phyloP scores from a whole-genome alignment of 1,140 invertebrate species.

The Orchesella cincta region DNA sequence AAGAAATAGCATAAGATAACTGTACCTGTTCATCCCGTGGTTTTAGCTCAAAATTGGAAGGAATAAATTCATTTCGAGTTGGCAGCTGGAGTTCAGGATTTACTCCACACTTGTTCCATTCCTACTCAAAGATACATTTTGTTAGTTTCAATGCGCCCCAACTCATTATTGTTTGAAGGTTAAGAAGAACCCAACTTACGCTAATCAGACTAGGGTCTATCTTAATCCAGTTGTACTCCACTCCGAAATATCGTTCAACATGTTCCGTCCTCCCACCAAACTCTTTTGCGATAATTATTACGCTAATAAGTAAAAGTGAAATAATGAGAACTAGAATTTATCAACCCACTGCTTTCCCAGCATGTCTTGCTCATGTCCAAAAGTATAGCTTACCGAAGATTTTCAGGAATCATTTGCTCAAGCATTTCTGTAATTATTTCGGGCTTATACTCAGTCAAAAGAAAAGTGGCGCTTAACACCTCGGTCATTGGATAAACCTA shows the following conservation, averaged over 20 bases:
- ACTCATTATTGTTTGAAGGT: no score
- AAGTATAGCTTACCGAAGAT: slow-evolving; percentile 64
- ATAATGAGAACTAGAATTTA: no score
- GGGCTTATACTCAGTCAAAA: slow-evolving; percentile 80
- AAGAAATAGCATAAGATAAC: no score
- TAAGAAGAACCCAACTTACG: slow-evolving; percentile 54
- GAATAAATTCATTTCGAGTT: slow-evolving; percentile 86
- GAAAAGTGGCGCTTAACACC: slow-evolving; percentile 72
- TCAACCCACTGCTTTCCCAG: no score
- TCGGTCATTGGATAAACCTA: slow-evolving; percentile 84
- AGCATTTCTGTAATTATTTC: slow-evolving; percentile 77
- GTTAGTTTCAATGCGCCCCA: no score
- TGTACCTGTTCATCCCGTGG: slow-evolving; percentile 66
- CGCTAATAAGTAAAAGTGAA: slow-evolving; percentile 58
- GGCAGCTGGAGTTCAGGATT: slow-evolving; percentile 74
- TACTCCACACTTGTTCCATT: slow-evolving; percentile 69
- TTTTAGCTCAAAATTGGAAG: slow-evolving; percentile 77
- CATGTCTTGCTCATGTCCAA: no score
- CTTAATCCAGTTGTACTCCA: slow-evolving; percentile 75
- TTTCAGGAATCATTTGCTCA: slow-evolving; percentile 73
- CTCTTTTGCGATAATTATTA: slow-evolving; percentile 72
- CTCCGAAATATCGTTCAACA: slow-evolving; percentile 86
- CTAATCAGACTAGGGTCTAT: slow-evolving; percentile 67
- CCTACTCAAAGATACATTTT: slow-evolving; percentile 58
- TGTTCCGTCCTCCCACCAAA: slow-evolving; percentile 66